These are phyloP conservation scores for Notamacropus eugenii DNA, from an alignment of 2,797 vertebrate genomes.

Conservation along the genomic window DNA sequence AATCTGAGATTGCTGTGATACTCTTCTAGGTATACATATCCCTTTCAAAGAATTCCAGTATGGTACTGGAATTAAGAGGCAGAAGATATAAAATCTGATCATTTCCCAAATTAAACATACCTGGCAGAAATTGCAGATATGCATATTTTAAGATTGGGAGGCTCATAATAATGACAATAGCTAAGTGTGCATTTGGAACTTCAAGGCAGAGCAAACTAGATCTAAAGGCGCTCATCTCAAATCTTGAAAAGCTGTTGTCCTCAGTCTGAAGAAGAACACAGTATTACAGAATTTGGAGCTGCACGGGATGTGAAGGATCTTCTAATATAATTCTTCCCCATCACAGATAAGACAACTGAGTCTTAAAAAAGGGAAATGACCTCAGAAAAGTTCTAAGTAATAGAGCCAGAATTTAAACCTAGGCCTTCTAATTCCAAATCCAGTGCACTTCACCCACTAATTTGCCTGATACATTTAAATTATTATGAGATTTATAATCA, in stretches of 20 bases:
- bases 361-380: not conserved
- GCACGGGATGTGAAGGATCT: not conserved
- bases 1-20: conserved; percentile 46
- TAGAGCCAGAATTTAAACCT: not conserved
- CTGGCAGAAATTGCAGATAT: conserved; percentile 27
- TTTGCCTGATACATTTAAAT: not conserved
- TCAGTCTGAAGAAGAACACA: conserved; percentile 8
- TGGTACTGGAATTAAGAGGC: conserved; percentile 15
- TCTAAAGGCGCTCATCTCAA: conserved; percentile 3
- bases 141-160: not conserved
- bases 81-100: not conserved
- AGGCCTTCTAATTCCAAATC: not conserved
- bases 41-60: conserved; percentile 35
- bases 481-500: not conserved
- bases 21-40: not conserved
- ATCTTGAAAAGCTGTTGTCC: conserved; percentile 21
- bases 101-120: conserved; percentile 48
- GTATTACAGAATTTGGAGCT: not conserved
- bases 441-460: not conserved
- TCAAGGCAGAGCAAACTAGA: not conserved
- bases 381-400: not conserved
- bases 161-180: conserved; percentile 3
- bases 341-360: not conserved
- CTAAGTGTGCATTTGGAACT: conserved; percentile 13
- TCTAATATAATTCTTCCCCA: not conserved